Conservation (phyloP, 2,113 vertebrate species). For the Phalacrocorax aristotelis region DNA sequence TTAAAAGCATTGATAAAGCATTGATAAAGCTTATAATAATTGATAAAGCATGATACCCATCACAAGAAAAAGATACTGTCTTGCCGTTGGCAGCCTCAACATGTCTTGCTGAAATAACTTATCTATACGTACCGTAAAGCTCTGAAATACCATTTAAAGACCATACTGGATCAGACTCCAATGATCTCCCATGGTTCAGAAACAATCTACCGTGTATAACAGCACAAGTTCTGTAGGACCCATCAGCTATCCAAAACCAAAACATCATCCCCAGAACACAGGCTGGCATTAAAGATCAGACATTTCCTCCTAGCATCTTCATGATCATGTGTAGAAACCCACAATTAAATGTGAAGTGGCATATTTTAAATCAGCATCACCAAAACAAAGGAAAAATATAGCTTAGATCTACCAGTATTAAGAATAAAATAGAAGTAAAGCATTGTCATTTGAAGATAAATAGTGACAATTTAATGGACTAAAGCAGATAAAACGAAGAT, state of each 20-base stretch:
- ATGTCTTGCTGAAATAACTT: not conserved
- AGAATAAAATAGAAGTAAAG: not conserved
- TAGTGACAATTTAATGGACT: not conserved
- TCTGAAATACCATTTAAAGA: not conserved
- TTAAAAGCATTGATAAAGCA: no score
- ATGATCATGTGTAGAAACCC: not conserved
- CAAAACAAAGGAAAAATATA: not conserved
- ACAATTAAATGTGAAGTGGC: not conserved
- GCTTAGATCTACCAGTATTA: not conserved
- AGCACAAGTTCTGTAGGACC: not conserved
- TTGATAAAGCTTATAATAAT: no score
- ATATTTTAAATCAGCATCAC: not conserved
- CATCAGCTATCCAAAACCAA: not conserved
- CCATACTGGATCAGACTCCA: not conserved
- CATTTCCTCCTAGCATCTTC: not conserved
- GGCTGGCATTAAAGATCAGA: not conserved
- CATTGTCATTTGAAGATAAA: not conserved
- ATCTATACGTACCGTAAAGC: not conserved
- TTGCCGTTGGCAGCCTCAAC: not conserved
- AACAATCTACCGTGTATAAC: not conserved
- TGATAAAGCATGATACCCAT: no score
- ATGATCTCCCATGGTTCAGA: not conserved
- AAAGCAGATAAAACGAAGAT: not conserved
- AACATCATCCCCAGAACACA: not conserved
- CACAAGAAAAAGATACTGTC: not conserved